Base-by-base conservation (phyloP, 1,140 invertebrate species). In the Heliothis subflexa region DNA sequence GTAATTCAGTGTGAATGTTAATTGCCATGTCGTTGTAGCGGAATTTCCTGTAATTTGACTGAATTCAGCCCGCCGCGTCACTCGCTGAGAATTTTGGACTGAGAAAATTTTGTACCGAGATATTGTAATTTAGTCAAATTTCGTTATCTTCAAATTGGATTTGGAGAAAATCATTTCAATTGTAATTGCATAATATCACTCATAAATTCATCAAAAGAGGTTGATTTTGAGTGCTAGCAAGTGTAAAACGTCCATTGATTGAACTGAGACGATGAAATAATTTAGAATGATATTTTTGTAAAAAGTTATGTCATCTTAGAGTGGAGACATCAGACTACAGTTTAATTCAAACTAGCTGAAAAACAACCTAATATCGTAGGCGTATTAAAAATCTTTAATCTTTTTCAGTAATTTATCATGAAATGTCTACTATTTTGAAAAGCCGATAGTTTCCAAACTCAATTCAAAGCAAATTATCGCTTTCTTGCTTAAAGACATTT, bases 31-130 rank as follows among this genome's bases (percentile, higher is more conserved):
- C 73, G 73, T 64, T 50, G 59, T 59, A 13, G 45, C 57, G 57
- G 73, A 64, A 75, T 75, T 75, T 75, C 73, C 73, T 75, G 59
- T 59, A 64, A 75, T 75, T 75, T 75, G 59, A 33, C 45, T 75
- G 47, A 14, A 75, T 75, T 64, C 73, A 59, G 45, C n/a, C 28
- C 40, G 59, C 50, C 73, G 47, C 45, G 33, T 75, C 73, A 75
- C 73, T 18, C 45, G 25, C 18, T 16, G 16, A 50, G 59, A 75
- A 75, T 75, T 75, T 75, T 33, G 57, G 21, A 64, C 47, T 25
- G n/a, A 62, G 73, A 61, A 75, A 75, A 75, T 75, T 40, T 40
- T 40, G 33, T 40, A 40, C 33, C 33, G 33, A 40, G 33, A 40
- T 40, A 40, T 40, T 40, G 33, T 40, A 40, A 40, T 40, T 40